Evolutionary conservation across 2,888 invertebrate species (phyloP), one percentile per base, ranked within the genome.

Genomic region (Nemapogon koenigi): DNA sequence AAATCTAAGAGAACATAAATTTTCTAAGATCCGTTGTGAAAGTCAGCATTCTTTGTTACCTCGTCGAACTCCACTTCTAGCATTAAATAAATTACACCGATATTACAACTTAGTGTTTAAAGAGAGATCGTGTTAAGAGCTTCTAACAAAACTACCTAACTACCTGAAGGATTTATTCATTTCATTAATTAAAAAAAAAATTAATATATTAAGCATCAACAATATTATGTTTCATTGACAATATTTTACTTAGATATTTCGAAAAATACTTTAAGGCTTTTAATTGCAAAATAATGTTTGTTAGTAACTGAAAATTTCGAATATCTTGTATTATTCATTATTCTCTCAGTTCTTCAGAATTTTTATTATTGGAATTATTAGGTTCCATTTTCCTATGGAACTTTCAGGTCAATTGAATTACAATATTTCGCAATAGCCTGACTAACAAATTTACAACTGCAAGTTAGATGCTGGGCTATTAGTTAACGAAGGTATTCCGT

Each of bases 41-140:
- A 76, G 76, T 70, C 70, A 75, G 75, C 73, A 76, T 76, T 76
- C 75, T 75, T 76, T 75, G 75, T 66, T 57, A 67, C 59, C 57
- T 66, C 56, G 53, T 64, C 70, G 63, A 66, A 62, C 62, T 73
- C 62, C 71, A 67, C 72, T 73, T 72, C 68, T 66, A 72, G 72
- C 72, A 76, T 78, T 73, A 76, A 75, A 78, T 76, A 76, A 78
- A 75, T 76, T 73, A 73, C 68, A 60, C 57, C 50, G 68, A 72
- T 75, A 76, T 76, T 71, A 76, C 75, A 66, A 72, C 70, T 67
- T 59, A 71, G 68, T 70, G 13, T n/a, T 58, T 62, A 51, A 56
- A 56, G 49, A 62, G 62, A 70, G n/a, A n/a, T n/a, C 70, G 69
- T 66, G 67, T 68, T 66, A 63, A 29, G 18, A 4, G 56, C 49